Percentiles rank a stretch among this genome's conserved stretches.
phyloP scores from a whole-genome alignment of 2,888 invertebrate species.

The Rhamnusium bicolor region DNA sequence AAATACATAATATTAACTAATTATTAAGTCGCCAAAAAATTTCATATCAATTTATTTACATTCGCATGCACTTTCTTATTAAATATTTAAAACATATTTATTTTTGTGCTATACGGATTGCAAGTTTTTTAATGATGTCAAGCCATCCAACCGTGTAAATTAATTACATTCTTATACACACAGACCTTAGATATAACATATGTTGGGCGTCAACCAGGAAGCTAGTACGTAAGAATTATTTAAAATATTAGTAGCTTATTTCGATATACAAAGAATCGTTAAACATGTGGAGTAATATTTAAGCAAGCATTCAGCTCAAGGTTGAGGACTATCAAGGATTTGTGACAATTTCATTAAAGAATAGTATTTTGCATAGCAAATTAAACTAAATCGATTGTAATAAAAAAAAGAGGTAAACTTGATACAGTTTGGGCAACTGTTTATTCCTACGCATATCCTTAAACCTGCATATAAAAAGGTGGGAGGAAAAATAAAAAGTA shows the following conservation, averaged over 20 bases:
- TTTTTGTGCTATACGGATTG: background rate
- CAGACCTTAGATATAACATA: no score
- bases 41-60: no score
- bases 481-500: background rate
- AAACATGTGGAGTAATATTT: constrained; percentile 11
- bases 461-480: background rate
- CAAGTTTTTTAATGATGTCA: background rate
- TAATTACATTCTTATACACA: background rate
- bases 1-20: no score
- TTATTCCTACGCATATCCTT: background rate
- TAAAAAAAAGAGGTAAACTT: background rate
- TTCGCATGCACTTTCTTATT: no score
- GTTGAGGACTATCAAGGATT: constrained; percentile 14
- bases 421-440: background rate
- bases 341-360: constrained; percentile 7
- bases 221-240: background rate
- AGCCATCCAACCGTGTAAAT: background rate
- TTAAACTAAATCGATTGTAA: background rate
- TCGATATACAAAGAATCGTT: constrained; percentile 19
- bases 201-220: constrained; percentile 28
- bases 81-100: no score
- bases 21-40: no score
- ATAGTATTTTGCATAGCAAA: background rate
- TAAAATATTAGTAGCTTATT: constrained; percentile 3
- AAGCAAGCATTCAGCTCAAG: constrained; percentile 10